These are phyloP conservation scores for Nesidiocoris tenuis DNA, from an alignment of 2,888 invertebrate genomes.

Conservation along the genomic window DNA sequence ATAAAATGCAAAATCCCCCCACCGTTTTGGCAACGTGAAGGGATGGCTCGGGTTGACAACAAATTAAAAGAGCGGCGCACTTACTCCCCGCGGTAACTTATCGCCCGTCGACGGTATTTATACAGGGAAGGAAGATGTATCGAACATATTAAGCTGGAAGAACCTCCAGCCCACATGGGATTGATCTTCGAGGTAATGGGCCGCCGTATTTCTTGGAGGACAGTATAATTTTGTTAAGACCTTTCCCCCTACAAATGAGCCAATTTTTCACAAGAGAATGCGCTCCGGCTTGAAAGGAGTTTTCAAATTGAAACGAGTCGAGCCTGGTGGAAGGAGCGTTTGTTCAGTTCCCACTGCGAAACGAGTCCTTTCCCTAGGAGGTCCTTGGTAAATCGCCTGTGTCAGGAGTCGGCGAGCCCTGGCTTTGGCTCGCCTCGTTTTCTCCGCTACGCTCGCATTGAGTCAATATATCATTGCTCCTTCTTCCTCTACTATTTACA, in stretches of 20 bases:
- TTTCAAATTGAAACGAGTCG: slow-evolving; percentile 47
- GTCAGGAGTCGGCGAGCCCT: slow-evolving; percentile 40
- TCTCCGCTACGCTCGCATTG: slow-evolving; percentile 32
- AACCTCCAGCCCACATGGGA: neutral
- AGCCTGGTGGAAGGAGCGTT: slow-evolving; percentile 44
- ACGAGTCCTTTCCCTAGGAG: slow-evolving; percentile 16
- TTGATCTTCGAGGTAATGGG: neutral
- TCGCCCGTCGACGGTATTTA: too few species aligned
- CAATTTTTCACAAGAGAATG: neutral
- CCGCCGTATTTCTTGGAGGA: neutral
- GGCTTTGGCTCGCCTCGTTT: slow-evolving; percentile 7
- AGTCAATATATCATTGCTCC: slow-evolving; percentile 44
- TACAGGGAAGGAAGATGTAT: too few species aligned
- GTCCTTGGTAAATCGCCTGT: slow-evolving; percentile 45
- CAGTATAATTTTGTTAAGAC: neutral
- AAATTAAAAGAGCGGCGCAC: too few species aligned
- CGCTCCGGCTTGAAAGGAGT: neutral
- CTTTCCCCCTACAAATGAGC: neutral
- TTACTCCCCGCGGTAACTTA: too few species aligned
- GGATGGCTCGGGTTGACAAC: too few species aligned
- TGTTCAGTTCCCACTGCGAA: slow-evolving; percentile 20
- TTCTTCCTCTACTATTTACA: slow-evolving; percentile 38
- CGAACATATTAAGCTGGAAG: too few species aligned
- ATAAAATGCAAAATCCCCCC: too few species aligned
- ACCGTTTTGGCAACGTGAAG: too few species aligned